These are phyloP conservation scores for Alexandromys fortis DNA, from an alignment of 2,113 vertebrate species.

Conservation along the genomic window DNA sequence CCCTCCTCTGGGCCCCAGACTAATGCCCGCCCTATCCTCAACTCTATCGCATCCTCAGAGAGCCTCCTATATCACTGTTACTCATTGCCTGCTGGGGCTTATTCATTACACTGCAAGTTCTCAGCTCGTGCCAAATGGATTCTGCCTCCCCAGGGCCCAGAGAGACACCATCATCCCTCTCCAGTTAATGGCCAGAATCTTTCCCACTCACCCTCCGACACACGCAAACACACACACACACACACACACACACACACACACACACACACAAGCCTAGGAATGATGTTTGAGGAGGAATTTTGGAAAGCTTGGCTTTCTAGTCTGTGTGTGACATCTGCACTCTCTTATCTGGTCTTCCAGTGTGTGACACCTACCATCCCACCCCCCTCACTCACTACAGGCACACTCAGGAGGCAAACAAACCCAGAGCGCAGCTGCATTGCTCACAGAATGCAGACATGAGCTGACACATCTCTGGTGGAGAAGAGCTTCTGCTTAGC, in stretches of 20 bases:
- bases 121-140: constrained; percentile 39
- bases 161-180: neutral
- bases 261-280: neutral
- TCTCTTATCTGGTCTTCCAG: neutral
- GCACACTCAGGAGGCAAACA: neutral
- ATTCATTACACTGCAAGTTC: constrained; percentile 21
- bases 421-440: neutral
- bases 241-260: neutral
- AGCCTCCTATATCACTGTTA: constrained; percentile 34
- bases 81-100: constrained; percentile 14
- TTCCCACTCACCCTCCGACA: neutral
- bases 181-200: neutral
- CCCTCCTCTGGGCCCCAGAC: neutral
- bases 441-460: neutral
- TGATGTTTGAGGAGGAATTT: neutral
- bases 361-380: neutral
- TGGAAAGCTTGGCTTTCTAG: constrained; percentile 1
- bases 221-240: neutral
- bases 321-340: neutral
- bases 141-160: constrained; percentile 10
- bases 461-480: neutral
- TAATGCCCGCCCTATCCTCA: neutral
- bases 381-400: no score
- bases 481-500: neutral
- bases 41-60: neutral